phyloP scores from a whole-genome alignment of 2,113 vertebrate species.

The Lagopus muta region DNA sequence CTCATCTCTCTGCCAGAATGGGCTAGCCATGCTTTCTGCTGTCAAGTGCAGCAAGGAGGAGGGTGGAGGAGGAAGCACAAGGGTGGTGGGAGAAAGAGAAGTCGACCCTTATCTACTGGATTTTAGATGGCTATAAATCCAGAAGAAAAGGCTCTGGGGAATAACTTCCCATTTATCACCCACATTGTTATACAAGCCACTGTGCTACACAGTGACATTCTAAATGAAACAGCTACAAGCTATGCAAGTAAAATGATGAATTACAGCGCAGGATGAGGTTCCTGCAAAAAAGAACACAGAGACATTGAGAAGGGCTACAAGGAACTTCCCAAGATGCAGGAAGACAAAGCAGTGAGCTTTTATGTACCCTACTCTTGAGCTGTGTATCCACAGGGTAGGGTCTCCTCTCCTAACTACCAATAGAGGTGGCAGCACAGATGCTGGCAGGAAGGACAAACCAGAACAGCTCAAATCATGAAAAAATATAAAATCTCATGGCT shows the following conservation, averaged over 20 bases:
- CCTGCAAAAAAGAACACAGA: background rate
- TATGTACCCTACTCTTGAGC: accelerated
- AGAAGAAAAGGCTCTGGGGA: background rate
- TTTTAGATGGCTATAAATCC: background rate
- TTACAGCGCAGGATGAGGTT: background rate
- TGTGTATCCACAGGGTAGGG: accelerated
- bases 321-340: background rate
- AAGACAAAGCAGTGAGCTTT: background rate
- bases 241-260: background rate
- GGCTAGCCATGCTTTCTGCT: accelerated
- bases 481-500: accelerated
- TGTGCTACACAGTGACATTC: conserved; percentile 28
- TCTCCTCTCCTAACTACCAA: background rate
- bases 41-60: background rate
- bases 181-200: conserved; percentile 34
- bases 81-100: accelerated
- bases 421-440: background rate
- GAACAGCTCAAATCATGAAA: background rate
- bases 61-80: background rate
- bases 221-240: conserved; percentile 40
- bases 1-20: accelerated
- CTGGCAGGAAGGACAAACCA: accelerated
- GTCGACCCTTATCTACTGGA: accelerated
- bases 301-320: background rate
- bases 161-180: conserved; percentile 38